Evolutionary conservation across 2,888 invertebrate species (phyloP).

Genomic region (Ornithoptera priamus): DNA sequence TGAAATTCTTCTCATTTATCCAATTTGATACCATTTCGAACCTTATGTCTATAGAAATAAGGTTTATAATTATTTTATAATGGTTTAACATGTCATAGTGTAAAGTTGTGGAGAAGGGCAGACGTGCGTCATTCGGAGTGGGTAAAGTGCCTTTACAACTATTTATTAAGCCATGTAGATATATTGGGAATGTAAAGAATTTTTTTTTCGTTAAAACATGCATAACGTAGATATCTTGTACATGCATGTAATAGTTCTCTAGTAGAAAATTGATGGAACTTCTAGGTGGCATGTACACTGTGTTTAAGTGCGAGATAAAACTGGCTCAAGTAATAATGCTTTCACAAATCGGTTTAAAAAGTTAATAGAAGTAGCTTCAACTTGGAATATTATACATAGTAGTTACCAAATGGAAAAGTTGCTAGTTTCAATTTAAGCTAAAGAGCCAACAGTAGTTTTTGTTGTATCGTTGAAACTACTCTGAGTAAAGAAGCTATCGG

Average conservation of each 20-base stretch:
- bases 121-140: constrained; percentile 38
- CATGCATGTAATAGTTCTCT: constrained; percentile 19
- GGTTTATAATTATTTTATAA: neutral
- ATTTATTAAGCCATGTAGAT: constrained; percentile 48
- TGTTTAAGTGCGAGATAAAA: constrained; percentile 10
- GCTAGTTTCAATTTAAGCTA: neutral
- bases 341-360: neutral
- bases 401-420: no score
- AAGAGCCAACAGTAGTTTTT: neutral
- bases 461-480: no score
- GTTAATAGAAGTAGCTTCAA: neutral
- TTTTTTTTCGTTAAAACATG: constrained; percentile 26
- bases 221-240: constrained; percentile 19
- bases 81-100: constrained; percentile 10
- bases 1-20: constrained; percentile 6
- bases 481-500: no score
- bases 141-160: constrained; percentile 43
- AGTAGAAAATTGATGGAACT: constrained; percentile 23
- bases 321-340: neutral
- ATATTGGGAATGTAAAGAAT: constrained; percentile 41
- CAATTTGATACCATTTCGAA: constrained; percentile 11
- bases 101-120: constrained; percentile 29
- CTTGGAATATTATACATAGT: neutral
- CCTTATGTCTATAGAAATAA: neutral
- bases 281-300: constrained; percentile 10